A percentile compares a stretch with the other conserved stretches of the same genome.
These are phyloP conservation scores for Globodera ellingtonae DNA, from an alignment of 1,140 invertebrate genomes.

Conservation along the genomic window DNA sequence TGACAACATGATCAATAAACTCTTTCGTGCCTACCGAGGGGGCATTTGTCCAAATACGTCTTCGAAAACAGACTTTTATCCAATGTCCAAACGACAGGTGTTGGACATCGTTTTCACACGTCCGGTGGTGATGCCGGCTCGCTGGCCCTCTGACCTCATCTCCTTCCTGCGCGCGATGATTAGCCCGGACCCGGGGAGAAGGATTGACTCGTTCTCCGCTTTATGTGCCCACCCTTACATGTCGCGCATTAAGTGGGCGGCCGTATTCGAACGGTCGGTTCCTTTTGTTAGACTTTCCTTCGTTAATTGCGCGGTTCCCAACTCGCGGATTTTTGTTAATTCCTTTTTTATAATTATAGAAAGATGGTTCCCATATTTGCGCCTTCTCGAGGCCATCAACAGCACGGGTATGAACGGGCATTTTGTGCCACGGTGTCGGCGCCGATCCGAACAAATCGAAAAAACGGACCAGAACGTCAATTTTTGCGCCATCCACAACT, in stretches of 20 bases:
- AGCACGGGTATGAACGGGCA: background rate
- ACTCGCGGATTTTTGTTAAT: too few relatives aligned
- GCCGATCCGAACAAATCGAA: background rate
- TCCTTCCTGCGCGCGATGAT: slow-evolving; percentile 46
- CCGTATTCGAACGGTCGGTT: slow-evolving; percentile 16
- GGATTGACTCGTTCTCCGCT: slow-evolving; percentile 15
- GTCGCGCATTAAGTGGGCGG: slow-evolving; percentile 24
- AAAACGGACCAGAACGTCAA: background rate
- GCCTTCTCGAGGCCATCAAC: slow-evolving; percentile 4
- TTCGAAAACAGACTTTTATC: background rate
- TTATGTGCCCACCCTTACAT: slow-evolving; percentile 25
- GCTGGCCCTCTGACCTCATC: slow-evolving; percentile 59
- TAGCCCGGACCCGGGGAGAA: slow-evolving; percentile 21
- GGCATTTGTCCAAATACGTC: too few relatives aligned
- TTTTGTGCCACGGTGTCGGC: slow-evolving; percentile 23
- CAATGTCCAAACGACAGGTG: slow-evolving; percentile 34
- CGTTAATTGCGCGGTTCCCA: background rate
- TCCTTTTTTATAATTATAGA: background rate
- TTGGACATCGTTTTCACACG: slow-evolving; percentile 48
- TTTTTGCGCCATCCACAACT: background rate
- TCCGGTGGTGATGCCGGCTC: slow-evolving; percentile 44
- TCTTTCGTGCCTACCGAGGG: background rate
- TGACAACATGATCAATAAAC: background rate
- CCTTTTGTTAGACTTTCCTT: too few relatives aligned
- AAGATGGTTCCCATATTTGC: slow-evolving; percentile 30